phyloP scores from a whole-genome alignment of 2,113 vertebrate genomes.

The Silurus asotus region DNA sequence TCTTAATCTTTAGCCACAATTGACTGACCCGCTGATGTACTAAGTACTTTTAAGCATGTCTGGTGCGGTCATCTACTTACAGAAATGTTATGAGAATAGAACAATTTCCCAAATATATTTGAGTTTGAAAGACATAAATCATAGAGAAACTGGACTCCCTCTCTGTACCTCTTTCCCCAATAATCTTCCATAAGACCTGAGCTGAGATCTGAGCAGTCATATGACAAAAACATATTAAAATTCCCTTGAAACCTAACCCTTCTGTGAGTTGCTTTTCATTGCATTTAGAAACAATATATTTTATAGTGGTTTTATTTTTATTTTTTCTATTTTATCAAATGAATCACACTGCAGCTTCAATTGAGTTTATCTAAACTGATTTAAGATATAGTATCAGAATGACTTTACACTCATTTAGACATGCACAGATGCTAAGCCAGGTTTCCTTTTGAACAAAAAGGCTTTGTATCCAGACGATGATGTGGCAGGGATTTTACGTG shows the following conservation, averaged over 20 bases:
- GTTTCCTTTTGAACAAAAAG: slow-evolving; percentile 25
- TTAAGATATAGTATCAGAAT: slow-evolving; percentile 22
- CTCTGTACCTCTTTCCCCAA: not conserved
- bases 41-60: not conserved
- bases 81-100: not conserved
- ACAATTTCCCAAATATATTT: not conserved
- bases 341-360: not conserved
- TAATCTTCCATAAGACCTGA: no score
- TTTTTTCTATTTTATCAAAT: not conserved
- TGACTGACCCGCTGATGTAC: not conserved
- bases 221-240: not conserved
- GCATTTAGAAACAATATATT: not conserved
- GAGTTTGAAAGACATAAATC: not conserved
- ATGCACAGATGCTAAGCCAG: slow-evolving; percentile 9
- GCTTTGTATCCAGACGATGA: slow-evolving; percentile 24
- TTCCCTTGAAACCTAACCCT: not conserved
- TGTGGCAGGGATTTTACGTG: slow-evolving; percentile 14
- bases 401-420: not conserved
- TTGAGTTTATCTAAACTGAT: slow-evolving; percentile 6
- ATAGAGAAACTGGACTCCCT: not conserved
- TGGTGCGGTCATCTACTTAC: not conserved
- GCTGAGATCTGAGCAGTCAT: not conserved
- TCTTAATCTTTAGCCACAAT: not conserved
- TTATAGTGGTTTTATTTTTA: not conserved
- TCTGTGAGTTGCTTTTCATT: not conserved